phyloP scores from a whole-genome alignment of 2,888 invertebrate genomes.

The Synergus gifuensis region DNA sequence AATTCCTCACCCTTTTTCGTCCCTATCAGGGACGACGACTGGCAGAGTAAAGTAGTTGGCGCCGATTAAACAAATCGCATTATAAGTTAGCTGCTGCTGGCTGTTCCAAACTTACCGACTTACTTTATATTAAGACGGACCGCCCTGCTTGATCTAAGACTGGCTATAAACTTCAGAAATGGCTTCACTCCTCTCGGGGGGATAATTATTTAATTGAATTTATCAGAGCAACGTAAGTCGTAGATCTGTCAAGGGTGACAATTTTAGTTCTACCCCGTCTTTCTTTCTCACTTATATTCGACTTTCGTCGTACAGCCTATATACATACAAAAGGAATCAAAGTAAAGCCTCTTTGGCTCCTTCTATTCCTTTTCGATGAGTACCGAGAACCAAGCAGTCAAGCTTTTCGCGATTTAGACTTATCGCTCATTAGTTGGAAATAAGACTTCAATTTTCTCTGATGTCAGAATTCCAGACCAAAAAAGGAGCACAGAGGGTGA shows the following conservation, averaged over 20 bases:
- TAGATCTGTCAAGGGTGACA: constrained; percentile 69
- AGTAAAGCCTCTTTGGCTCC: constrained; percentile 34
- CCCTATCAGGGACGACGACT: constrained; percentile 56
- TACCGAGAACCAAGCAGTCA: constrained; percentile 28
- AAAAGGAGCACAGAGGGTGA: background rate
- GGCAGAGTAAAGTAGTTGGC: constrained; percentile 75
- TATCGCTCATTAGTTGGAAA: constrained; percentile 37
- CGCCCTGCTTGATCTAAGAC: constrained; percentile 71
- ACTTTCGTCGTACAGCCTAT: constrained; percentile 25
- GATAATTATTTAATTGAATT: constrained; percentile 77
- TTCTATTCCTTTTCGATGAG: background rate
- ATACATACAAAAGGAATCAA: background rate
- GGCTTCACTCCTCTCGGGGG: constrained; percentile 64
- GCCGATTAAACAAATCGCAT: constrained; percentile 78
- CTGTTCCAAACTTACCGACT: constrained; percentile 74
- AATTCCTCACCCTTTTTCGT: constrained; percentile 48
- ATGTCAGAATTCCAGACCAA: constrained; percentile 1
- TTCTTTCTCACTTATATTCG: background rate
- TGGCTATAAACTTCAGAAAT: constrained; percentile 75
- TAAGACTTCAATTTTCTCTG: constrained; percentile 23
- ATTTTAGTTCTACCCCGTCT: constrained; percentile 55
- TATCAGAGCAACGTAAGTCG: constrained; percentile 63
- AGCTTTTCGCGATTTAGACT: constrained; percentile 30
- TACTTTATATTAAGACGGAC: constrained; percentile 76
- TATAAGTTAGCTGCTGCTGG: constrained; percentile 75